Evolutionary conservation across 2,113 vertebrate species (phyloP).

Genomic region (Indicator indicator): DNA sequence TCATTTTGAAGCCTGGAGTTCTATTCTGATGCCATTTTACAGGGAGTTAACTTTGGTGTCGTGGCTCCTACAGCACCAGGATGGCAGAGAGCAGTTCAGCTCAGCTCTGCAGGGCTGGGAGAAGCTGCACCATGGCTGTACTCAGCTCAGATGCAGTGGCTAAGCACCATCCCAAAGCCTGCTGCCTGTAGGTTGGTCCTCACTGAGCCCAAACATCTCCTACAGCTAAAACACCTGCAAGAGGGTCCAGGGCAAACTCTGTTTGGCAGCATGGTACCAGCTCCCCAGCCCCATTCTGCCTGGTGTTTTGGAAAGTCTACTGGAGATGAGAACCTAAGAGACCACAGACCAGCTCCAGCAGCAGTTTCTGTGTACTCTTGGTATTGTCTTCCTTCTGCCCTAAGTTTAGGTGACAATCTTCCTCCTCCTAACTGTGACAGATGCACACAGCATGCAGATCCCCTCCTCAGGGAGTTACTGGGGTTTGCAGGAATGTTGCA

Average conservation of each 20-base stretch:
- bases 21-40: not conserved
- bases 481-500: not conserved
- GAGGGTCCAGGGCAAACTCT: not conserved
- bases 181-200: not conserved
- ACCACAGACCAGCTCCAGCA: rapidly evolving
- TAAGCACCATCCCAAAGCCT: not conserved
- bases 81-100: not conserved
- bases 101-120: not conserved
- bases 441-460: not conserved
- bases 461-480: not conserved
- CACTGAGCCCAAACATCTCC: not conserved
- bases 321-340: not conserved
- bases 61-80: not conserved
- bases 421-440: not conserved
- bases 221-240: not conserved
- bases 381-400: not conserved
- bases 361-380: not conserved
- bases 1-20: not conserved
- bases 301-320: not conserved
- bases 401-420: not conserved
- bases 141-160: not conserved
- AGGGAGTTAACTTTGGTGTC: not conserved
- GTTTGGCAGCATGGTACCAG: no score
- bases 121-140: not conserved
- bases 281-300: not conserved